Percentiles rank a stretch among this genome's conserved stretches.
These are phyloP conservation scores for Lithosia quadra DNA, from an alignment of 2,888 invertebrate species.

Conservation along the genomic window DNA sequence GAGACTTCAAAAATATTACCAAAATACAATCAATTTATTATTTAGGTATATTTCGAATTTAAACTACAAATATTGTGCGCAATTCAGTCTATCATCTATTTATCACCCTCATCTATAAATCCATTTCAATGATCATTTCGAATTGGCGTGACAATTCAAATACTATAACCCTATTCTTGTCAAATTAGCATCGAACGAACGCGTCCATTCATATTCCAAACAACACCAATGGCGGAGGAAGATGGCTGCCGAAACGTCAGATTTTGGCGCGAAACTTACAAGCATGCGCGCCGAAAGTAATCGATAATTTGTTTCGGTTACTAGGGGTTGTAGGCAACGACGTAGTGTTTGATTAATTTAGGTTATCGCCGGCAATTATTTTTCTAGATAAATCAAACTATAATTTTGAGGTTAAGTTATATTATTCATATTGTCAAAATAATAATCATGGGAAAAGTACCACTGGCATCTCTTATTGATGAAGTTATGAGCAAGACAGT, in stretches of 20 bases:
- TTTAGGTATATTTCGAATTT: background rate
- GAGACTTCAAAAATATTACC: too few species aligned
- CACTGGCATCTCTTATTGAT: too few species aligned
- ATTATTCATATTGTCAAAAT: background rate
- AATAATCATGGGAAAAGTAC: background rate
- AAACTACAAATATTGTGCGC: background rate
- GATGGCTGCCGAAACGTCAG: constrained; percentile 59
- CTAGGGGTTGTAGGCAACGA: constrained; percentile 40
- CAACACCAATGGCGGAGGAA: constrained; percentile 41
- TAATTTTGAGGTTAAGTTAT: background rate
- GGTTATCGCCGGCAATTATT: constrained; percentile 19
- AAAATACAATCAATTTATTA: background rate
- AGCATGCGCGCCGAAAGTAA: constrained; percentile 69
- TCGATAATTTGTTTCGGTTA: constrained; percentile 73
- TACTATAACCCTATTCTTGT: constrained; percentile 46
- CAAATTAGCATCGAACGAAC: constrained; percentile 54
- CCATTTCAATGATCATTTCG: constrained; percentile 25
- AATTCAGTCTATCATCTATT: constrained; percentile 7
- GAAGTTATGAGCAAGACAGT: too few species aligned
- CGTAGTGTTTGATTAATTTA: constrained; percentile 25
- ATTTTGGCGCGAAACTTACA: constrained; percentile 76
- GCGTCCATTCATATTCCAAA: constrained; percentile 50
- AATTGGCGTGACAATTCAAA: constrained; percentile 34
- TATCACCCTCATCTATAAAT: constrained; percentile 17
- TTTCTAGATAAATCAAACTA: background rate